Conservation (phyloP, 2,888 invertebrate species). For the Rhagonycha lutea region DNA sequence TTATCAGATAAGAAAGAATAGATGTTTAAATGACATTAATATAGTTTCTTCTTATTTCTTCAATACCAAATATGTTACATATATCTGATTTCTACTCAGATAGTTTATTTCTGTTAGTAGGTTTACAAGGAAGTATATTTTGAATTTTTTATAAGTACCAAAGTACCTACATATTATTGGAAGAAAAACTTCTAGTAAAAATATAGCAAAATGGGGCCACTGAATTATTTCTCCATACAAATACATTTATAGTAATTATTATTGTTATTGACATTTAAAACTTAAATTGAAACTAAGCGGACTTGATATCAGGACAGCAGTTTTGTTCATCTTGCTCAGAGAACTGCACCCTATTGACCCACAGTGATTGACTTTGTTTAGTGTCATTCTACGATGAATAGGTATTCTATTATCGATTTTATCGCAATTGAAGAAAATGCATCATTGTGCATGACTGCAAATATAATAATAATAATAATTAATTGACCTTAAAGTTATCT, state of each 20-base stretch:
- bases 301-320: neutral
- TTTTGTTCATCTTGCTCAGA: neutral
- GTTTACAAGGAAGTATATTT: neutral
- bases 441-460: neutral
- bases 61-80: conserved; percentile 19
- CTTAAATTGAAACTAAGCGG: neutral
- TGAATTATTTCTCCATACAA: neutral
- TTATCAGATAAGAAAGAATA: conserved; percentile 21
- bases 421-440: neutral
- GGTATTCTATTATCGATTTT: neutral
- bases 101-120: neutral
- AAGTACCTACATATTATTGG: neutral
- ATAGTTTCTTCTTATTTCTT: conserved; percentile 12
- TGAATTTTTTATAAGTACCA: neutral
- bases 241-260: neutral
- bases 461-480: no score
- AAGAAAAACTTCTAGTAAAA: neutral
- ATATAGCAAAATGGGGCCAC: neutral
- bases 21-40: conserved; percentile 19
- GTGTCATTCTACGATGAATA: neutral
- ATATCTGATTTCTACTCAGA: conserved; percentile 3
- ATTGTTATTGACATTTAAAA: neutral
- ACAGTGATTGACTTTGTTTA: neutral
- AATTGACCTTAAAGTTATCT: no score
- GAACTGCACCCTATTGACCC: neutral